Conservation (phyloP, 2,113 vertebrate species). For the Podarcis cretensis region DNA sequence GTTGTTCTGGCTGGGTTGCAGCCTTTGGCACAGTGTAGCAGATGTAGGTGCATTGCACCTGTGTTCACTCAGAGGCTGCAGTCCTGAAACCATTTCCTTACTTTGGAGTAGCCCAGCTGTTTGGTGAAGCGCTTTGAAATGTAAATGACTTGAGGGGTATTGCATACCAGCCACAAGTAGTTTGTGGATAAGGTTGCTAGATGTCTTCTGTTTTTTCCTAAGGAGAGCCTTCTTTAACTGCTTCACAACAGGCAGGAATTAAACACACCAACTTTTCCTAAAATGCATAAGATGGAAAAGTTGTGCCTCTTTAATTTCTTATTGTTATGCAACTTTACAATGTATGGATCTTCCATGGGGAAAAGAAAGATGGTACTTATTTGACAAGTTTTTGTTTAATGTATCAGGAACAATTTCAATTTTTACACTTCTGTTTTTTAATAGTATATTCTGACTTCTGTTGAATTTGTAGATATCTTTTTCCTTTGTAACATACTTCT, state of each 20-base stretch:
- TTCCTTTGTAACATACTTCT: not conserved
- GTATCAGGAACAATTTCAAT: too few species aligned
- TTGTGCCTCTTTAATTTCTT: not conserved
- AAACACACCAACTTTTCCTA: not conserved
- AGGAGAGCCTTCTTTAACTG: not conserved
- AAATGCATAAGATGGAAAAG: not conserved
- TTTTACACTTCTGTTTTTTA: too few species aligned
- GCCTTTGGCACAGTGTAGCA: not conserved
- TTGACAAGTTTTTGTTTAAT: too few species aligned
- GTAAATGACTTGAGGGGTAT: not conserved
- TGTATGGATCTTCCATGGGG: too few species aligned
- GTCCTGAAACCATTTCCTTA: not conserved
- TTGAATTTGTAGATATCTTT: too few species aligned
- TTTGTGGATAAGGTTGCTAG: not conserved
- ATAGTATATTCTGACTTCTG: too few species aligned
- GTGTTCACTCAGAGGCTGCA: not conserved
- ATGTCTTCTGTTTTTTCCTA: not conserved
- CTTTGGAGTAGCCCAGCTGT: not conserved
- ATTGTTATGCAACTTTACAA: not conserved
- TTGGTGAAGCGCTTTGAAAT: not conserved
- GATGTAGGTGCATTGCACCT: not conserved
- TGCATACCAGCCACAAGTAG: not conserved
- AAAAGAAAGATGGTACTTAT: not conserved
- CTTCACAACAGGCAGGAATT: not conserved
- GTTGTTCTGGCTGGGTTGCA: not conserved